Evolutionary conservation across 2,797 vertebrate species (phyloP), one percentile per base, ranked within the genome.

Genomic region (Coreius guichenoti): DNA sequence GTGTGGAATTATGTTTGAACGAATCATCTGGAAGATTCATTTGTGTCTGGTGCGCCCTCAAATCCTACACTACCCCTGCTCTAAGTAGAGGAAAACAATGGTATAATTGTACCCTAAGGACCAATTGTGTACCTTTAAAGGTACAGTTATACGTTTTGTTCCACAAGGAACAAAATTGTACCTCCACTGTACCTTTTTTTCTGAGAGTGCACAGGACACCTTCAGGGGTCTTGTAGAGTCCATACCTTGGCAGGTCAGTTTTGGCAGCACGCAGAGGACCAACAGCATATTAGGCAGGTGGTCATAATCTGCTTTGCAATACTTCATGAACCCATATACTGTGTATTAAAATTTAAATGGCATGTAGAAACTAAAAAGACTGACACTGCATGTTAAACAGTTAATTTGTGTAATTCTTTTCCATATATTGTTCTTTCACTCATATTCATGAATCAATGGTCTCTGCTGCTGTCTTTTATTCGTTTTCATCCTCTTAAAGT

Each of bases 371-470:
- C 19, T 75, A 54, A 75, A 73, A 75, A 75, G 5, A 23, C 47
- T 14, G 47, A 75, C 47, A 54, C 29, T 75, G 73, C 47, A 33
- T 4, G 19, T 75, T 75, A 54, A 54, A 75, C 47, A 23, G 47
- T 23, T 75, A 0, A 54, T 54, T 75, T 75, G 17, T 75, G 29
- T 54, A 75, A 75, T 54, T 33, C 9, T 33, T 65, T 31, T 31
- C 14, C 26, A 65, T 65, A 16, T 63, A 65, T 65, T 63, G 58
- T 29, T 74, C 5, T 51, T 54, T 54, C 5, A 75, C 47, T 75
- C 47, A 33, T 54, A 75, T 51, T 51, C 45, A 74, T 74, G 26
- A 74, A 51, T 51, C 47, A 74, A 31, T 65, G 61, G 26, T 31
- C 26, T 11, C 9, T 21, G 47, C 29, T 54, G 47, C 73, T 13